Percentiles rank a stretch among this genome's conserved stretches.
These are phyloP conservation scores for Oriolus oriolus DNA, from an alignment of 2,113 vertebrate genomes.

Conservation along the genomic window DNA sequence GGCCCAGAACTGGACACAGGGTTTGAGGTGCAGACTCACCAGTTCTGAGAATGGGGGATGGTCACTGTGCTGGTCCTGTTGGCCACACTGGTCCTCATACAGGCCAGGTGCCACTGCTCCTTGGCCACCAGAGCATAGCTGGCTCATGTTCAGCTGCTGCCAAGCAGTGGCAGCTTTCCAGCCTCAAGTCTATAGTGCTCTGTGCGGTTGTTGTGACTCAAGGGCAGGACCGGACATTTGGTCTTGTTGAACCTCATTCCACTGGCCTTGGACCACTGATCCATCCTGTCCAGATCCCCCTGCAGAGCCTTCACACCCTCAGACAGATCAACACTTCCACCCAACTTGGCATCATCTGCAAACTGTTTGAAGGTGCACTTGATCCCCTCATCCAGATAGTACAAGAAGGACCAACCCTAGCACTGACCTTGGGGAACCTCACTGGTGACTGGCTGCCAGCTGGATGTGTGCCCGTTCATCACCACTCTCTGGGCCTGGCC, in stretches of 20 bases:
- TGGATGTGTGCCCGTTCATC: background rate
- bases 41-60: rapidly evolving
- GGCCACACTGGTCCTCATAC: background rate
- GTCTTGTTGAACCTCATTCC: background rate
- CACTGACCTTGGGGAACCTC: background rate
- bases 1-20: background rate
- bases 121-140: background rate
- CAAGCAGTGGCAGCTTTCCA: background rate
- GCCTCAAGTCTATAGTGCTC: background rate
- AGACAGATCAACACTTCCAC: rapidly evolving
- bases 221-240: rapidly evolving
- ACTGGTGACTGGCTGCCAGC: rapidly evolving
- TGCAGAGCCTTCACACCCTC: background rate
- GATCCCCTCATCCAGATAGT: rapidly evolving
- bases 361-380: background rate
- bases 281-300: rapidly evolving
- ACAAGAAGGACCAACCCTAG: background rate
- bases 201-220: background rate
- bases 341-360: rapidly evolving
- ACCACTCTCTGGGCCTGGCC: background rate
- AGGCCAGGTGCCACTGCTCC: background rate
- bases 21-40: background rate
- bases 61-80: background rate
- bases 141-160: background rate
- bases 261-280: rapidly evolving